These are phyloP conservation scores for Tauraco hartlaubi DNA, from an alignment of 2,797 vertebrate species.

Conservation along the genomic window DNA sequence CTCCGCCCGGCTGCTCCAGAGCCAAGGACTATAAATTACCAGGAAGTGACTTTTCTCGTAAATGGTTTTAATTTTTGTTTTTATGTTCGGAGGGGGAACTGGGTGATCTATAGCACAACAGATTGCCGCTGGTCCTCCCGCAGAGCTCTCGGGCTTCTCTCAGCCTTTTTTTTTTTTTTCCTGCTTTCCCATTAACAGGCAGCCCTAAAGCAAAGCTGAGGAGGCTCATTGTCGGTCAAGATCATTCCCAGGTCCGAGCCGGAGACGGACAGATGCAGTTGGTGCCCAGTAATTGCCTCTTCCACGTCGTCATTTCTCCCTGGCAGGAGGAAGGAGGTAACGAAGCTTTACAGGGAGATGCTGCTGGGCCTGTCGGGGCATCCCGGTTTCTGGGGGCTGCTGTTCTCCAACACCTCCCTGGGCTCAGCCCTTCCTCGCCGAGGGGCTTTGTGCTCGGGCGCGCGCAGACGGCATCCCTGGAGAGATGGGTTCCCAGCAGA, in stretches of 20 bases:
- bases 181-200: slow-evolving; percentile 10
- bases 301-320: background rate
- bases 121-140: slow-evolving; percentile 32
- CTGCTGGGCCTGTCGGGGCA: background rate
- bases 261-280: background rate
- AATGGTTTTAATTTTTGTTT: slow-evolving; percentile 50
- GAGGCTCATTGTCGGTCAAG: slow-evolving; percentile 28
- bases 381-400: background rate
- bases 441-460: background rate
- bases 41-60: slow-evolving; percentile 31
- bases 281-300: background rate
- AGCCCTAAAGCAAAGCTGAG: slow-evolving; percentile 22
- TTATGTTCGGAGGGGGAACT: slow-evolving; percentile 32
- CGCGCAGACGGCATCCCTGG: background rate
- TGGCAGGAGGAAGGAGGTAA: background rate
- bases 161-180: background rate
- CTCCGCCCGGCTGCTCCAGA: background rate
- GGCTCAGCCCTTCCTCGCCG: background rate
- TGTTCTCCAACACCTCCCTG: rapidly evolving
- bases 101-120: slow-evolving; percentile 18
- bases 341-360: background rate
- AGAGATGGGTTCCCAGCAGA: background rate
- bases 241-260: background rate
- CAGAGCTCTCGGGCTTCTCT: background rate
- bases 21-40: slow-evolving; percentile 22